Evolutionary conservation across 2,797 vertebrate genomes (phyloP).

Genomic region (Phyllotis vaccarum): DNA sequence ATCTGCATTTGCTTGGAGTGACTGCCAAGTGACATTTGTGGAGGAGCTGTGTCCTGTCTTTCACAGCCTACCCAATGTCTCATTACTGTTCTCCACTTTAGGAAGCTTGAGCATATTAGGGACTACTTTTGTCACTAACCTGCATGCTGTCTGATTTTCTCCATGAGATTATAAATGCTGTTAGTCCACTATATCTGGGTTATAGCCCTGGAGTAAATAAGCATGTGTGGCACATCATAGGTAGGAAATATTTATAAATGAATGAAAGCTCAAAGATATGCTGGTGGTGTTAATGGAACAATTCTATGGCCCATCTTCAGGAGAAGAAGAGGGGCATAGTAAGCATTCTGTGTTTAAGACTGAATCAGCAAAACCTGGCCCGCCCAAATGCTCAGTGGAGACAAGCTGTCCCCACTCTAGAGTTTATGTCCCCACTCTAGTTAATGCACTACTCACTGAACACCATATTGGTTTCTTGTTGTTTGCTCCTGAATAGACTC

Average conservation of each 20-base stretch:
- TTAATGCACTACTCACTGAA: not conserved
- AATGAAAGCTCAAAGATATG: not conserved
- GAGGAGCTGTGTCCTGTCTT: constrained; percentile 60
- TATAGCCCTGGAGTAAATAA: not conserved
- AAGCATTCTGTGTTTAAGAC: not conserved
- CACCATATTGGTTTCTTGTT: not conserved
- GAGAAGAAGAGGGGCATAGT: not conserved
- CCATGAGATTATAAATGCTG: not conserved
- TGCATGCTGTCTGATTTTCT: not conserved
- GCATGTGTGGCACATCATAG: fast-evolving
- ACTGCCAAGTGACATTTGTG: constrained; percentile 72
- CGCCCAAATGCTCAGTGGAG: not conserved
- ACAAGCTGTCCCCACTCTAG: constrained; percentile 18
- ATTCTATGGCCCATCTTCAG: not conserved
- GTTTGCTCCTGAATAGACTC: constrained; percentile 24
- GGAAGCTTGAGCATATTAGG: not conserved
- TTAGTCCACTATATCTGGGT: no score
- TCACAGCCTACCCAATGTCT: constrained; percentile 52
- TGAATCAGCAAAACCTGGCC: constrained; percentile 20
- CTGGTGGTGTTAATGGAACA: not conserved
- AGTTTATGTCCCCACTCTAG: not conserved
- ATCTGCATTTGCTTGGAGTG: constrained; percentile 62
- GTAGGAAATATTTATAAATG: not conserved
- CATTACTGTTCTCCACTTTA: constrained; percentile 50
- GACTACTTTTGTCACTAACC: not conserved